phyloP scores from a whole-genome alignment of 2,113 vertebrate species.

The Dasypus novemcinctus region DNA sequence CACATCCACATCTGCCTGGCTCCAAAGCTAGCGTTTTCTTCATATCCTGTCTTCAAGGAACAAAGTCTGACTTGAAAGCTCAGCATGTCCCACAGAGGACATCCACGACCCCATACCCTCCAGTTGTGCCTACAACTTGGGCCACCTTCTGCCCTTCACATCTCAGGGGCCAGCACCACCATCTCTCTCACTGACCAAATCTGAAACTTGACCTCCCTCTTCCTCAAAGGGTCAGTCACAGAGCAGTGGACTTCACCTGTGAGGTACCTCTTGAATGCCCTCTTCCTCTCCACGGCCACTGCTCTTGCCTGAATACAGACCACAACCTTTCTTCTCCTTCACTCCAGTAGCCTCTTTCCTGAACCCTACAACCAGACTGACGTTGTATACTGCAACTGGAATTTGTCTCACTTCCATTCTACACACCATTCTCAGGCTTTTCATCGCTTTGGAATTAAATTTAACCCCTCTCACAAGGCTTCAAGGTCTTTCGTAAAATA shows the following conservation, averaged over 20 bases:
- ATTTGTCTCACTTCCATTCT: background rate
- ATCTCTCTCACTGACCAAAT: background rate
- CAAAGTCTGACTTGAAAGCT: no score
- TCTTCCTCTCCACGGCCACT: no score
- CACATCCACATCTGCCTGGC: background rate
- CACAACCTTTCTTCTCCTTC: background rate
- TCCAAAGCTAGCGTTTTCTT: background rate
- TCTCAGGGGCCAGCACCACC: background rate
- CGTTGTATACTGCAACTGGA: background rate
- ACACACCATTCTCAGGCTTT: background rate
- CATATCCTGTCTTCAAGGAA: background rate
- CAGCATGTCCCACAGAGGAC: background rate
- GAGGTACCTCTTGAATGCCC: no score
- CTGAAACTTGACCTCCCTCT: background rate
- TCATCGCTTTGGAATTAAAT: background rate
- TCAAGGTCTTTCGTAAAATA: no score
- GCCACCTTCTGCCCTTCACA: background rate
- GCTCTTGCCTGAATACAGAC: no score
- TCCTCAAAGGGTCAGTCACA: background rate
- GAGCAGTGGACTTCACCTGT: background rate
- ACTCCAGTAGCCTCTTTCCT: background rate
- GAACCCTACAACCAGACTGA: background rate
- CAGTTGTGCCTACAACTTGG: accelerated
- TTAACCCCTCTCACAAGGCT: background rate
- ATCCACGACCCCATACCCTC: accelerated